Base-by-base conservation (phyloP, 92 coral and sea anemone species). In the Palythoa grandis region DNA sequence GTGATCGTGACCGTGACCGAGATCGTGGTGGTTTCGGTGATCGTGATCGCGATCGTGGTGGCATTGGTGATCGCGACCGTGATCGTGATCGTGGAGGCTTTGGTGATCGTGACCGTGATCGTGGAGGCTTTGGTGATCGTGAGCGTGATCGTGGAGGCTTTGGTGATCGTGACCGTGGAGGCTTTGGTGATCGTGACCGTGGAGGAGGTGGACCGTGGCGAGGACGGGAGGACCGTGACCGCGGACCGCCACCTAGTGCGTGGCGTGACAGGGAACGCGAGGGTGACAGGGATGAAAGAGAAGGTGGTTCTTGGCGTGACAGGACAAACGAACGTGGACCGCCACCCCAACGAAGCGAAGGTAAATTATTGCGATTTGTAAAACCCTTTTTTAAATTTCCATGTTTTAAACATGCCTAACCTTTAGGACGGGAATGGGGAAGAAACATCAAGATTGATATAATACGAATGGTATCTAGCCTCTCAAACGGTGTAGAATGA, bases 191-290 rank as follows among this genome's bases (percentile, higher is more conserved):
- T 15, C 73, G 84, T 37, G 83, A 79, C 1, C 83, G 83, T 37
- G 83, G 95, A 16, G 90, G 93, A 52, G 83, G 93, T 70, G 93
- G 91, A 7, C 79, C 75, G 38, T 91, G 84, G 54, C 91, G 95
- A 53, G 88, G 83, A 19, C 77, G 88, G 77, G 85, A 94, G 8
- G 98, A 91, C 65, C 93, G 92, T 60, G 96, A 89, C 78, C 80
- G 79, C 70, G 91, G 88, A 7, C 85, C 85, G 4, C 85, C 85
- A 11, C 85, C 85, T 19, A 80, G 85, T 29, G 85, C 85, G 0
- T 80, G 85, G 85, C 85, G 85, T 47, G 85, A 80, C 85, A 65
- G 85, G 39, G 85, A 80, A 66, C 85, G 85, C n/a, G 85, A 80
- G 37, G 85, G 74, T 47, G 85, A 80, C 72, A 65, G 58, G 52